Evolutionary conservation across 2,888 invertebrate genomes (phyloP), one percentile per base, ranked within the genome.

Genomic region (Venusia cambrica): DNA sequence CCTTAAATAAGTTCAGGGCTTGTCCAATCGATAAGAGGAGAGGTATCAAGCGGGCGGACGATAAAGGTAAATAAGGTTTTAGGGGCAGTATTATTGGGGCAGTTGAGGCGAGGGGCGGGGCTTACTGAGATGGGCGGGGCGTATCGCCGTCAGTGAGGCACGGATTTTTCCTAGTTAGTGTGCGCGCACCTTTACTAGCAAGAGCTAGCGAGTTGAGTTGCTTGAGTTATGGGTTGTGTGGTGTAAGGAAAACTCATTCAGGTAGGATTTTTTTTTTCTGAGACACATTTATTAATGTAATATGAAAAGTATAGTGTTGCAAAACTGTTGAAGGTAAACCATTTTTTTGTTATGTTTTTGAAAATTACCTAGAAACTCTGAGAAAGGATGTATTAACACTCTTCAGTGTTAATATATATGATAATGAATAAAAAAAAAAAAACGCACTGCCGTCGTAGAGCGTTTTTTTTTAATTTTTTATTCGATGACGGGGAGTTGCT

Each of bases 1-100:
- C 74, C 78, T 84, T 85, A 85, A 84, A 78, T 84, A 83, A 83
- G 75, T 76, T 67, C 66, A 62, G 62, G 53, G 65, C 59, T 45
- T 59, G 73, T 65, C 80, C 80, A 83, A 87, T 87, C 85, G 85
- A 87, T 87, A 85, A 61, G 53, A 57, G 60, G 62, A 68, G 75
- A 62, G 57, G 67, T 64, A 43, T 55, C 54, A 62, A 69, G 80
- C 72, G 78, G 80, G 74, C 73, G 75, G 77, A 65, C 56, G 76
- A 56, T 72, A 58, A 42, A 54, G 62, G 85, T 87, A 87, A 87
- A 83, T 87, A 87, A 84, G 57, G 72, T 73, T 78, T 60, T 84
- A 59, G 56, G 43, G 28, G 31, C 34, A 34, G 3, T 34, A 34
- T 40, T 48, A 73, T 77, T 84, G 76, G 83, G 3, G 42, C 34